phyloP scores from a whole-genome alignment of 2,888 invertebrate genomes.

The Megalurothrips usitatus region DNA sequence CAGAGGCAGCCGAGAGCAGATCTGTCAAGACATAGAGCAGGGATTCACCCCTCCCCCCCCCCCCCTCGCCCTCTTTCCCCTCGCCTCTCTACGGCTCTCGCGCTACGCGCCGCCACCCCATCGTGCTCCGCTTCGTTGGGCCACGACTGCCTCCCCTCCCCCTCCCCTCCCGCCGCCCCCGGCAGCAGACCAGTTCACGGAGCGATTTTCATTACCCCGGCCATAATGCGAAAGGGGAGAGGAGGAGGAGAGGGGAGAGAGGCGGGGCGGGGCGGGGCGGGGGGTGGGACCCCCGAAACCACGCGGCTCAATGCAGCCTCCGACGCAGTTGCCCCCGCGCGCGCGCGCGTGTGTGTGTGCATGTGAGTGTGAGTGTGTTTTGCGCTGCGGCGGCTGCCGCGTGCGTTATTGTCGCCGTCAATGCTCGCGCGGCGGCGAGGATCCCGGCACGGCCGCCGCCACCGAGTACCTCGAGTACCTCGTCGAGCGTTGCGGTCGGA shows the following conservation, averaged over 20 bases:
- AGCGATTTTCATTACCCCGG: not conserved
- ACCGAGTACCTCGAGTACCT: no score
- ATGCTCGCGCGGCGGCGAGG: no score
- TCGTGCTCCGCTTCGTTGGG: not conserved
- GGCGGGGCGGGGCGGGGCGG: not conserved
- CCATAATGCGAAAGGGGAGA: not conserved
- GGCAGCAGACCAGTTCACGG: not conserved
- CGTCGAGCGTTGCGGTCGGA: no score
- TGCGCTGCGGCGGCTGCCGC: no score
- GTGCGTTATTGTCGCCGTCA: no score
- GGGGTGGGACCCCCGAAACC: no score
- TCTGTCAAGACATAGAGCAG: slow-evolving; percentile 1
- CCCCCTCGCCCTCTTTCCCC: slow-evolving; percentile 2
- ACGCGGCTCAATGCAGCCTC: not conserved
- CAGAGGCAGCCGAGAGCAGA: not conserved
- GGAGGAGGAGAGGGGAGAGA: not conserved
- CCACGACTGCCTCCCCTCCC: not conserved
- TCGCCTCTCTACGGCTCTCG: not conserved
- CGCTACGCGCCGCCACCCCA: not conserved
- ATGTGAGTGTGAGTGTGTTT: no score
- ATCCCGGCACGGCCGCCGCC: no score
- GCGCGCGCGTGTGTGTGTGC: no score
- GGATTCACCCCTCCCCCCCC: not conserved
- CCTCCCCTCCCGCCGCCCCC: not conserved
- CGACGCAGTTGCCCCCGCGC: not conserved